A percentile compares a stretch with the other conserved stretches of the same genome.
Conservation (phyloP, 2,113 vertebrate genomes). For the Gorsachius goisagi region DNA sequence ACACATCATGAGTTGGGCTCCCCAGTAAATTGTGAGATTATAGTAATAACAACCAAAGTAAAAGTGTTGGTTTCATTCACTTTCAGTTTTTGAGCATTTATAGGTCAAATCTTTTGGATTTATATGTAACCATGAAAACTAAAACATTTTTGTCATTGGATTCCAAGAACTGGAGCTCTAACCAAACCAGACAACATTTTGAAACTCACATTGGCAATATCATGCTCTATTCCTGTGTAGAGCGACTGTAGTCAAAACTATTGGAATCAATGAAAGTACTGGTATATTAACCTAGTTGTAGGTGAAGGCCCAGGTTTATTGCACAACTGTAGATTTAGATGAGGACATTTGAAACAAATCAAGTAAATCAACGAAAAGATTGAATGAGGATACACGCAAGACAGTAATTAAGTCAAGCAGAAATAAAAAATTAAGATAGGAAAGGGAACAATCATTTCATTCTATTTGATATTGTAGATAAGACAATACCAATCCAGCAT, state of each 20-base stretch:
- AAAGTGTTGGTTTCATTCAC: not conserved
- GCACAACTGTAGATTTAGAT: not conserved
- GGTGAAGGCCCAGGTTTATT: not conserved
- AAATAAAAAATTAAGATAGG: not conserved
- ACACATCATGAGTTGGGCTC: not conserved
- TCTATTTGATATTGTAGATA: not conserved
- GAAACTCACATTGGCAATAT: not conserved
- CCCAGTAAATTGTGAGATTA: not conserved
- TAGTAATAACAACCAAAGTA: not conserved
- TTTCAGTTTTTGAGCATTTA: not conserved
- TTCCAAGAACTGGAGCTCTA: not conserved
- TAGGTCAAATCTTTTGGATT: not conserved
- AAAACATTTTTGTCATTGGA: not conserved
- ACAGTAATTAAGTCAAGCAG: not conserved
- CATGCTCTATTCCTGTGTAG: not conserved
- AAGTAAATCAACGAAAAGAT: not conserved
- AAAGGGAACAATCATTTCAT: not conserved
- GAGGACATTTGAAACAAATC: not conserved
- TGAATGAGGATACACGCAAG: not conserved
- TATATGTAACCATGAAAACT: not conserved
- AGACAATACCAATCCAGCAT: not conserved
- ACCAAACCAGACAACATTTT: not conserved
- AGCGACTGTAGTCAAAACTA: not conserved
- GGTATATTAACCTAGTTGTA: not conserved
- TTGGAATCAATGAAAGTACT: not conserved